Conservation (phyloP, 2,797 vertebrate species). For the Eulemur rubriventer region DNA sequence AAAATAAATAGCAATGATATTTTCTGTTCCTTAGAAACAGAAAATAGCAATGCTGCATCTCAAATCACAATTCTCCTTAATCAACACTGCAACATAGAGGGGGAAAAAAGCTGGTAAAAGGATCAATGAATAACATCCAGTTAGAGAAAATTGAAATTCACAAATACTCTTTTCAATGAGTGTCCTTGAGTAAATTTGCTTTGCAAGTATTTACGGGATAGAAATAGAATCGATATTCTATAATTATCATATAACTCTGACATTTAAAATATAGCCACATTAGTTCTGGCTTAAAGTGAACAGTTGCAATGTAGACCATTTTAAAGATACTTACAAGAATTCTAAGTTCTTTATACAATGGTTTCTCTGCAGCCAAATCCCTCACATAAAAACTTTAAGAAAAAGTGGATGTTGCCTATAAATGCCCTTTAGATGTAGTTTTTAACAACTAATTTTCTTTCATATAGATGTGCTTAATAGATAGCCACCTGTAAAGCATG, state of each 20-base stretch:
- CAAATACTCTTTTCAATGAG: slow-evolving; percentile 18
- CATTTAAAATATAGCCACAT: background rate
- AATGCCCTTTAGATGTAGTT: background rate
- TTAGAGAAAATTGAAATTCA: slow-evolving; percentile 45
- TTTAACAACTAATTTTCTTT: background rate
- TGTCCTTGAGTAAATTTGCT: slow-evolving; percentile 33
- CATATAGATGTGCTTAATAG: background rate
- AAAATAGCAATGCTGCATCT: slow-evolving; percentile 15
- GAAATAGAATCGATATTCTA: slow-evolving; percentile 14
- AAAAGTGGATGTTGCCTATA: background rate
- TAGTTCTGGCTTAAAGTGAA: background rate
- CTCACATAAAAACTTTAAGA: background rate
- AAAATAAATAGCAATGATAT: slow-evolving; percentile 52
- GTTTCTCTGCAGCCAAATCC: background rate
- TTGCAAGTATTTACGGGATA: background rate
- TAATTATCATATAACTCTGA: slow-evolving; percentile 19
- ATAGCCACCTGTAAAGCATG: background rate
- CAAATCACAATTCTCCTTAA: slow-evolving; percentile 54
- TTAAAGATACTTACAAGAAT: background rate
- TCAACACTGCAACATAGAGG: background rate
- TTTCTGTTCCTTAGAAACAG: slow-evolving; percentile 22
- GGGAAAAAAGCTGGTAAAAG: background rate
- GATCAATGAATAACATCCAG: slow-evolving; percentile 46
- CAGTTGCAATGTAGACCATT: background rate
- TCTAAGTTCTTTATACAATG: background rate